Conservation (phyloP, 2,888 invertebrate species). For the Sympetrum striolatum region DNA sequence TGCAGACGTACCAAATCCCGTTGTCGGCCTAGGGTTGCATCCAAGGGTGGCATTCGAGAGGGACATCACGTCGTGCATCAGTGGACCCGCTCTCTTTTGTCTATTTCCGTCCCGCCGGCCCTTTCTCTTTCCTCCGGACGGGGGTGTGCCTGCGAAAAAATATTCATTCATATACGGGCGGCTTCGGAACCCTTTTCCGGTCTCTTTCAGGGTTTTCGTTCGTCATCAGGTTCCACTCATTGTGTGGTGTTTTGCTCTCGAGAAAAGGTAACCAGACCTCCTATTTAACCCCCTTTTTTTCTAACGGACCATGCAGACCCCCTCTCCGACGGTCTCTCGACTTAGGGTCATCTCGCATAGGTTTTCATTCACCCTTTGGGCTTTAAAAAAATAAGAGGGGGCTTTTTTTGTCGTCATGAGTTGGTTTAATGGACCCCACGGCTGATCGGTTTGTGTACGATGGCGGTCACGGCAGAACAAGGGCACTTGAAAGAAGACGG, state of each 20-base stretch:
- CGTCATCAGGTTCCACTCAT: slow-evolving; percentile 19
- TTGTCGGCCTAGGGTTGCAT: neutral
- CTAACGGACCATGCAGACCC: neutral
- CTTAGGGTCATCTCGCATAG: neutral
- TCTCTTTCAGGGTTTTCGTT: neutral
- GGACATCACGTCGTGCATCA: neutral
- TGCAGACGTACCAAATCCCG: neutral
- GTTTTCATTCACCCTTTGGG: neutral
- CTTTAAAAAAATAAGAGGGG: neutral
- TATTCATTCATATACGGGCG: slow-evolving; percentile 30
- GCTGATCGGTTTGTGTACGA: neutral
- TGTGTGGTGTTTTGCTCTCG: neutral
- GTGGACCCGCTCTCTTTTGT: neutral
- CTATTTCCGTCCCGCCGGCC: neutral
- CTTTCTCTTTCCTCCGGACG: neutral
- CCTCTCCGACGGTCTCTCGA: neutral
- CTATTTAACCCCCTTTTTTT: neutral
- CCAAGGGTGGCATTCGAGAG: neutral
- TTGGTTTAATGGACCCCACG: slow-evolving; percentile 15
- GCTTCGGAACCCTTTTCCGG: neutral
- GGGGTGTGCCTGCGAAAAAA: neutral
- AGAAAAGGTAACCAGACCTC: neutral
- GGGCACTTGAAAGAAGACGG: neutral
- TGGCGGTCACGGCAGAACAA: neutral
- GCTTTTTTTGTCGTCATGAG: neutral